Evolutionary conservation across 2,888 invertebrate genomes (phyloP), one percentile per base, ranked within the genome.

Genomic region (Conistra vaccinii): DNA sequence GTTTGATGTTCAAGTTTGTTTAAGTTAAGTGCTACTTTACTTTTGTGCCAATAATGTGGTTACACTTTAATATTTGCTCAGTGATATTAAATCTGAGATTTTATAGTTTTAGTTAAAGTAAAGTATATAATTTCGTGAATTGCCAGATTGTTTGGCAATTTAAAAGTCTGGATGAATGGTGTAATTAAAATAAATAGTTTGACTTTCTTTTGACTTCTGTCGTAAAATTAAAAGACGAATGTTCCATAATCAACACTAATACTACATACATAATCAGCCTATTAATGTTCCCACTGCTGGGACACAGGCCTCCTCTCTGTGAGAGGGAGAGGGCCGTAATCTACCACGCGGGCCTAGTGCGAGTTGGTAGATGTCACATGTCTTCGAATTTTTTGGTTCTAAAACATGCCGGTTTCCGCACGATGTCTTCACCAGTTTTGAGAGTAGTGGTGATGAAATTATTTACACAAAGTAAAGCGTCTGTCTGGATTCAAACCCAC

Each of bases 1-100:
- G 71, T 84, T 71, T 68, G 80, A 39, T 57, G 61, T 66, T 71
- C 68, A 63, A 72, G 73, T 80, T 72, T 78, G 55, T 74, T 83
- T 69, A 58, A 69, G 57, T 83, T 65, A 51, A 77, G 80, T 78
- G 65, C 73, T 66, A 62, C 57, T 58, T 76, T 39, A 53, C 17
- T 80, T 58, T 55, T 48, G 53, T 48, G 53, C 76, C 60, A 67
- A 75, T 78, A 80, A 61, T 35, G 60, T 61, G 29, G 75, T 61
- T 67, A 80, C 67, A 80, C 39, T 73, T 65, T 73, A 53, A 60
- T 65, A 60, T 73, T 78, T 48, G 17, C 23, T 60, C 29, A 53
- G 39, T 51, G 42, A 29, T 62, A 77, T 72, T 51, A n/a, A 29
- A 35, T 45, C 23, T 60, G 10, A 53, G n/a, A 26, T 39, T 71